Base-by-base conservation (phyloP, 2,888 invertebrate species). In the Ichneumon xanthorius region DNA sequence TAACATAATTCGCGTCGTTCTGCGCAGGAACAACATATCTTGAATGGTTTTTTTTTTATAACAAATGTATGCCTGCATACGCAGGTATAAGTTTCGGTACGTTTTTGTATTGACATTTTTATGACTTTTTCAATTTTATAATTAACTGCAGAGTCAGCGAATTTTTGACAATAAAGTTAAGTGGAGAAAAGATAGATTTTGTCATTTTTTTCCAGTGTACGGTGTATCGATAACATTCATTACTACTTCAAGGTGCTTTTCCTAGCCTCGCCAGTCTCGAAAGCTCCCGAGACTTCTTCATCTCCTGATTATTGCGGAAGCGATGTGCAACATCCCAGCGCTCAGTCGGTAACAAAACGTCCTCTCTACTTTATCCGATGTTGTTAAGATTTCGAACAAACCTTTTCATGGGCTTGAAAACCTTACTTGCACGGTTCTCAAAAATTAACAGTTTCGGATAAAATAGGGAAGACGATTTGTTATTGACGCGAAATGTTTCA, bases 111-210 rank as follows among this genome's bases (percentile, higher is more conserved):
- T 50, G 19, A 82, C 30, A 48, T 80, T 80, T 85, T 82, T 82
- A 82, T 19, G 55, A 48, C 72, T 7, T 82, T 80, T 76, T 63
- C 50, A 72, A 76, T 80, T 85, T 85, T 78, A 78, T 77, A 45
- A 79, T 79, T 50, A 37, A 48, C 76, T 77, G 82, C 55, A 11
- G n/a, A 53, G 76, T 85, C 80, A 82, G 76, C 40, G 76, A 76
- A 80, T 76, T 80, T 78, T 85, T 82, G 82, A 82, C 85, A 85
- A 85, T 85, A 85, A 82, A 82, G 67, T 79, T 82, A 63, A 80
- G 72, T 80, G 63, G 50, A 63, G 71, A 67, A 33, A 68, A 68
- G 5, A 37, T 50, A 16, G 16, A 63, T 58, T 58, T 40, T 37
- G 53, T 53, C 22, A 14, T 76, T 11, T 26, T 50, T 33, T 55